A percentile compares a stretch with the other conserved stretches of the same genome.
These are phyloP conservation scores for Nyctereutes procyonoides DNA, from an alignment of 2,113 vertebrate species.

Conservation along the genomic window DNA sequence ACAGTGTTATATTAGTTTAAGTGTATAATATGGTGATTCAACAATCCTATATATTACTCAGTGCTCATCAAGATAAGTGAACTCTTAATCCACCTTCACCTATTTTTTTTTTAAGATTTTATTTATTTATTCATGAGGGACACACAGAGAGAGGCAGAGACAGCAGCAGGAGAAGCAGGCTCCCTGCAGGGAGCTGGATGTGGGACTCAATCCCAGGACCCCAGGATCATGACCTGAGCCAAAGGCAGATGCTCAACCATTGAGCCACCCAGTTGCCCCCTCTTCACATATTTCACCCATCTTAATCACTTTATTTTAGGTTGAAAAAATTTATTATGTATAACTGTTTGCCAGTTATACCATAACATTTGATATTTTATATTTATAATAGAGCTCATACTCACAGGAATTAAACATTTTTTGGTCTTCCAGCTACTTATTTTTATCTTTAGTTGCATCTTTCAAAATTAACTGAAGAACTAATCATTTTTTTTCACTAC, in stretches of 20 bases:
- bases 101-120: background rate
- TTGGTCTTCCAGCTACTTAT: background rate
- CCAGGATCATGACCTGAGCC: too few relatives aligned
- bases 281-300: background rate
- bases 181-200: too few relatives aligned
- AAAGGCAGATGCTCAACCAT: too few relatives aligned
- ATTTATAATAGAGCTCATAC: constrained; percentile 4
- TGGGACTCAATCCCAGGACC: too few relatives aligned
- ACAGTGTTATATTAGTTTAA: background rate
- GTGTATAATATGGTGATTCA: background rate
- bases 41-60: background rate
- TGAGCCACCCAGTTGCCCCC: too few relatives aligned
- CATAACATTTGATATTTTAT: constrained; percentile 25
- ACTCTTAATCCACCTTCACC: background rate
- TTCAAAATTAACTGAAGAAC: constrained; percentile 34
- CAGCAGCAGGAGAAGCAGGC: too few relatives aligned
- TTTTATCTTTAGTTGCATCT: constrained; percentile 29
- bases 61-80: background rate
- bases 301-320: constrained; percentile 10
- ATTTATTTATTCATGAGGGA: too few relatives aligned
- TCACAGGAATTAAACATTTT: background rate
- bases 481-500: background rate
- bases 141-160: too few relatives aligned
- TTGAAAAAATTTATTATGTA: constrained; percentile 36
- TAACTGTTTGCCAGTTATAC: constrained; percentile 17